These are phyloP conservation scores for Ridgeia piscesae DNA, from an alignment of 1,140 invertebrate genomes.

Conservation along the genomic window DNA sequence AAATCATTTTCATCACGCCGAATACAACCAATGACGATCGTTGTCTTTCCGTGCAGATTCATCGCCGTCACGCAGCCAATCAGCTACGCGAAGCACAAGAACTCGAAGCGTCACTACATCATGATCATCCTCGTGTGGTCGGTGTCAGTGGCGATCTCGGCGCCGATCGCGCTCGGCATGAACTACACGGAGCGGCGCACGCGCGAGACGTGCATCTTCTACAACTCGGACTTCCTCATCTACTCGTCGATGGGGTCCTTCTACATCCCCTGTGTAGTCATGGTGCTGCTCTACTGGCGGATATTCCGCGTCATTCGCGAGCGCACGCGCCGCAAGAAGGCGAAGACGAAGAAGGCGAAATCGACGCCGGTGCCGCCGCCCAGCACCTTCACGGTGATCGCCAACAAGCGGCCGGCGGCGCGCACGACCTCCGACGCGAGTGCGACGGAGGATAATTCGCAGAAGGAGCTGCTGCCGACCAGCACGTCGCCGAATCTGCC, in stretches of 20 bases:
- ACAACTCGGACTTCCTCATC: constrained; percentile 97
- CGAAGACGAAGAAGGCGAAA: constrained; percentile 47
- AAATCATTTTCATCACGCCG: no score
- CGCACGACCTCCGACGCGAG: constrained; percentile 19
- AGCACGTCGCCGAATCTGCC: constrained; percentile 17
- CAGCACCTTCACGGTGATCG: background rate
- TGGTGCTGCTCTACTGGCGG: constrained; percentile 97
- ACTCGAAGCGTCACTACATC: constrained; percentile 89
- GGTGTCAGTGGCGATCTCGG: constrained; percentile 93
- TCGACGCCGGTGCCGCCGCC: constrained; percentile 55
- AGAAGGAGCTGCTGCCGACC: constrained; percentile 78
- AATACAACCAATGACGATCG: background rate
- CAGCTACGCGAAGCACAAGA: constrained; percentile 98
- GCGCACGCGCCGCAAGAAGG: constrained; percentile 67
- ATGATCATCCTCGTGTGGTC: constrained; percentile 97
- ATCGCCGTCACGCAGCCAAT: constrained; percentile 98
- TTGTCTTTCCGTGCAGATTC: constrained; percentile 72
- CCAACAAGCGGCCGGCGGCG: constrained; percentile 15
- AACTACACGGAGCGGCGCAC: constrained; percentile 65
- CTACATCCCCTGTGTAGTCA: constrained; percentile 98
- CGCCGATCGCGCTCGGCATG: constrained; percentile 92
- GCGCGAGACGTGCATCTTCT: constrained; percentile 79
- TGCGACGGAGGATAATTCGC: constrained; percentile 85
- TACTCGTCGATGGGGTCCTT: constrained; percentile 97
- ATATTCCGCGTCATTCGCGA: constrained; percentile 90